phyloP scores from a whole-genome alignment of 2,113 vertebrate species.

The Australoheros scitulus region DNA sequence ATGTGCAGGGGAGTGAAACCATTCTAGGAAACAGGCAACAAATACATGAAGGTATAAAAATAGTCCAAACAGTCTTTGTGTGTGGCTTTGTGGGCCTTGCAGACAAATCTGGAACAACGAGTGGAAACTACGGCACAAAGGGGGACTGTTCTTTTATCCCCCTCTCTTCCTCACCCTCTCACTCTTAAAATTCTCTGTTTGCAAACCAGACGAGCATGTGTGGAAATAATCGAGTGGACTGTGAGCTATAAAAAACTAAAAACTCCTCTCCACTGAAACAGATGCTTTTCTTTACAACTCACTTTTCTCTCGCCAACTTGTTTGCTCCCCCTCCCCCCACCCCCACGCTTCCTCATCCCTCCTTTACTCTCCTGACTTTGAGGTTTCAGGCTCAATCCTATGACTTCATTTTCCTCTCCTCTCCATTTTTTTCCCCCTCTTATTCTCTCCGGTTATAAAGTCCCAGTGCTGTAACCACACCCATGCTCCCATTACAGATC shows the following conservation, averaged over 20 bases:
- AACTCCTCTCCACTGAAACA: conserved; percentile 32
- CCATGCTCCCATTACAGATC: conserved; percentile 68
- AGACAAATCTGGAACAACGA: conserved; percentile 39
- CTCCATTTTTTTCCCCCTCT: conserved; percentile 16
- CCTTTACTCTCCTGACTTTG: conserved; percentile 48
- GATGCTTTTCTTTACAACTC: conserved; percentile 59
- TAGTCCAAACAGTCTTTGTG: not conserved
- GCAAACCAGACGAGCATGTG: conserved; percentile 60
- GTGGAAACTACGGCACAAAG: conserved; percentile 57
- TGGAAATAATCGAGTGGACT: conserved; percentile 57
- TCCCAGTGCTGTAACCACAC: conserved; percentile 70
- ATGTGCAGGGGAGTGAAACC: conserved; percentile 99
- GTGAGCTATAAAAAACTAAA: conserved; percentile 16
- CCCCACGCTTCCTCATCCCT: not conserved
- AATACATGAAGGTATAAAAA: conserved; percentile 1
- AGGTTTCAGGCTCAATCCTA: conserved; percentile 67
- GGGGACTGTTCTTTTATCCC: conserved; percentile 1
- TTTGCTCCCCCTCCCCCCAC: not conserved
- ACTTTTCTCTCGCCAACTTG: conserved; percentile 5
- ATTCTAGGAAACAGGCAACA: conserved; percentile 80
- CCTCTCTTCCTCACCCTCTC: not conserved
- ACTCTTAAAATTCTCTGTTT: not conserved
- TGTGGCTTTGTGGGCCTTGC: not conserved
- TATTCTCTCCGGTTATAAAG: conserved; percentile 55
- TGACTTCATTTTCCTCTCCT: conserved; percentile 74